Conservation (phyloP, 2,888 invertebrate genomes). For the Macropis europaea region DNA sequence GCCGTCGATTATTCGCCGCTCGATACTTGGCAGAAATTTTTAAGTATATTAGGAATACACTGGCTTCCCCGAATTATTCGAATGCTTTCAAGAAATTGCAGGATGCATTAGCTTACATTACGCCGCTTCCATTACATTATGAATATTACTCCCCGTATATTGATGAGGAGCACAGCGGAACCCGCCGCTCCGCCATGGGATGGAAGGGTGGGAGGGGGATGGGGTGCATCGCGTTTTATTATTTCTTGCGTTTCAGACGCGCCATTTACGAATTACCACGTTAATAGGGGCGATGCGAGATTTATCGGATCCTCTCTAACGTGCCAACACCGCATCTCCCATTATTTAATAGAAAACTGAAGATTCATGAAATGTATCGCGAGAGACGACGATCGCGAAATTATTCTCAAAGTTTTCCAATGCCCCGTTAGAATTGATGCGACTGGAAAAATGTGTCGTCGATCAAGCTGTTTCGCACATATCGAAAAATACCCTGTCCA, state of each 20-base stretch:
- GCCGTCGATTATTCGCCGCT: slow-evolving; percentile 48
- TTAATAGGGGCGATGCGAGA: slow-evolving; percentile 38
- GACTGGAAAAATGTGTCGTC: slow-evolving; percentile 5
- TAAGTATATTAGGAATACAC: slow-evolving; percentile 64
- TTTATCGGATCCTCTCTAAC: slow-evolving; percentile 25
- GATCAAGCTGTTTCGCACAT: too few species aligned
- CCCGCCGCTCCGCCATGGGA: slow-evolving; percentile 2
- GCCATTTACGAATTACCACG: slow-evolving; percentile 50
- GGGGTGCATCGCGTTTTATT: slow-evolving; percentile 48
- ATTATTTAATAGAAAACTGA: slow-evolving; percentile 3
- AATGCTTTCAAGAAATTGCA: slow-evolving; percentile 67
- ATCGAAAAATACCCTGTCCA: too few species aligned
- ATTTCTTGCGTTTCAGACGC: slow-evolving; percentile 56
- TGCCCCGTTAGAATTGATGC: not conserved
- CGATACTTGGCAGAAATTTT: slow-evolving; percentile 61
- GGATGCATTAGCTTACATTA: slow-evolving; percentile 68
- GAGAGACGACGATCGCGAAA: not conserved
- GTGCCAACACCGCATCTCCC: slow-evolving; percentile 6
- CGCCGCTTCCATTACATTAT: slow-evolving; percentile 66
- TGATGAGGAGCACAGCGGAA: slow-evolving; percentile 49
- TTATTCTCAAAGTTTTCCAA: not conserved
- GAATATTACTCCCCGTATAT: slow-evolving; percentile 65
- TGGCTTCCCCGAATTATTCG: slow-evolving; percentile 62
- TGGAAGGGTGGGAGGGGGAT: too few species aligned
- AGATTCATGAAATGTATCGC: slow-evolving; percentile 6